phyloP scores from a whole-genome alignment of 1,140 invertebrate genomes.

The Zelostemma sp. region DNA sequence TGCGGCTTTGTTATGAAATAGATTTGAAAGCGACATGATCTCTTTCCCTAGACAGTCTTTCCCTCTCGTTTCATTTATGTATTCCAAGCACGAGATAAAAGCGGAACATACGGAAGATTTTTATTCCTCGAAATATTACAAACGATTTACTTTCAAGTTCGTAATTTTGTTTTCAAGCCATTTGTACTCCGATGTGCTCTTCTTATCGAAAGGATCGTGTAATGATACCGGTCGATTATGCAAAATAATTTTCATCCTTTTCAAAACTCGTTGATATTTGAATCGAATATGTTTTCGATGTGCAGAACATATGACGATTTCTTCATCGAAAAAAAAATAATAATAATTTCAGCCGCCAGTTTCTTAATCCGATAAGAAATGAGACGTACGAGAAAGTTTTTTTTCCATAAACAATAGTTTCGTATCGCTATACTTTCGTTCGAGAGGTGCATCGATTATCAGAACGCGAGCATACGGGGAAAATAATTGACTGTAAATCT shows the following conservation, averaged over 20 bases:
- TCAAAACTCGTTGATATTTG: no score
- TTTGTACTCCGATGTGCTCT: conserved; percentile 12
- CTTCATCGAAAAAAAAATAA: no score
- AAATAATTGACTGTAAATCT: conserved; percentile 53
- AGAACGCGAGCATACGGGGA: conserved; percentile 36
- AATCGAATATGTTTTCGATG: no score
- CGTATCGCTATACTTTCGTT: conserved; percentile 42
- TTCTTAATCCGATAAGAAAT: no score
- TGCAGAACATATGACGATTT: no score
- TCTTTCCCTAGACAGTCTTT: conserved; percentile 9
- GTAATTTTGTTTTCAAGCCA: conserved; percentile 6
- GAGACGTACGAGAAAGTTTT: neutral
- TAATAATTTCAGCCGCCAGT: no score
- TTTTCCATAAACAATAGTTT: no score
- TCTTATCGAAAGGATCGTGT: conserved; percentile 12
- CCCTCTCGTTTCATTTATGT: neutral
- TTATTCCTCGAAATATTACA: neutral
- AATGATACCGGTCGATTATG: no score
- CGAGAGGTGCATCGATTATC: conserved; percentile 43
- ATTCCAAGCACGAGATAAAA: neutral
- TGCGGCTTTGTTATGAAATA: conserved; percentile 33
- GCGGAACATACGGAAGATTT: conserved; percentile 17
- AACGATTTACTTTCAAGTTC: conserved; percentile 4
- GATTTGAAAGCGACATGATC: conserved; percentile 27
- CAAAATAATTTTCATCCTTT: no score